Base-by-base conservation (phyloP, 64 coral and sea anemone genomes). In the Actinia equina region DNA sequence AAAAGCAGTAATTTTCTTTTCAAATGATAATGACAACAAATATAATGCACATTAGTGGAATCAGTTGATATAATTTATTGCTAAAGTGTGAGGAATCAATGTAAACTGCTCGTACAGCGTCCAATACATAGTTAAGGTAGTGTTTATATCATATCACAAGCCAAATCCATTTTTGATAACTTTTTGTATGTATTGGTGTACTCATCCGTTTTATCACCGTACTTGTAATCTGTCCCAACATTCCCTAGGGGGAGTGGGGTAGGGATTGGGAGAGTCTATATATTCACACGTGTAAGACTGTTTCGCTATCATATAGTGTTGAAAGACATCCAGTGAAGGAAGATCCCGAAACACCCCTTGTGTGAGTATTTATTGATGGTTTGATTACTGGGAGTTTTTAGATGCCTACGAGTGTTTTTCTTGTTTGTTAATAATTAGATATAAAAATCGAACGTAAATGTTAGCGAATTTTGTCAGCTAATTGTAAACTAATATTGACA, bases 401-500 rank as follows among this genome's bases (percentile, higher is more conserved):
- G 12, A 74, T 41, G 25, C 41, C 69, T 74, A 25, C 69, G 69
- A 37, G 27, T 74, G n/a, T 23, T 65, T 65, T 65, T 65, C 62
- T 65, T 74, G 69, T 41, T 74, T 74, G 27, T 74, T 74, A 74
- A 74, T 74, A 74, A 74, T 74, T 74, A 74, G 69, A 74, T 74
- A 74, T 74, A 74, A 74, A 74, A 74, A 74, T 74, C 15, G 69
- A 30, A 15, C 69, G 69, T 74, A 41, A 74, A 74, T 74, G 69
- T 74, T 74, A 27, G 11, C 26, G 69, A 27, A 74, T 74, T 74
- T 74, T 74, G 69, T 74, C 69, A 74, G 69, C 69, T 74, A 30
- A 74, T 11, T 74, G 69, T 74, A 74, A 74, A 74, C 69, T 65
- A 41, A 13, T 15, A 4, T 74, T 74, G 69, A 74, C 69, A 41